These are phyloP conservation scores for Serripes groenlandicus DNA, from an alignment of 2,888 invertebrate species.

Conservation along the genomic window DNA sequence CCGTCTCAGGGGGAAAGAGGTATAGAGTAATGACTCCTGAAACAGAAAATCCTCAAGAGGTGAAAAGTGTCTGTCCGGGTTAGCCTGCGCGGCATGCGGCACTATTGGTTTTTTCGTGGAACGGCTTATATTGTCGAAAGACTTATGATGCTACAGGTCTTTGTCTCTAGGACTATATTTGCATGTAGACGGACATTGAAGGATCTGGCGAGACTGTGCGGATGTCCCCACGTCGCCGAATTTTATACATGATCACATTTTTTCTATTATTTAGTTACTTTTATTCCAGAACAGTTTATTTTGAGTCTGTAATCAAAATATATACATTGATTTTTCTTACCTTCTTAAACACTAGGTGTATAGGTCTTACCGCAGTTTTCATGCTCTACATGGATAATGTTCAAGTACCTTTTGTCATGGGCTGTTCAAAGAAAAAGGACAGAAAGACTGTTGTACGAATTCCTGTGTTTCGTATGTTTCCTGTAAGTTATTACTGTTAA, in stretches of 20 bases:
- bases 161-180: too few relatives aligned
- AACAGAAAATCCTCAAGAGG: too few relatives aligned
- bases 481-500: slow-evolving; percentile 65
- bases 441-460: slow-evolving; percentile 18
- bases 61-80: too few relatives aligned
- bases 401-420: slow-evolving; percentile 61
- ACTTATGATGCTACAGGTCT: too few relatives aligned
- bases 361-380: slow-evolving; percentile 63
- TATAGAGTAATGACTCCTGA: too few relatives aligned
- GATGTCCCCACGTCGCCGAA: too few relatives aligned
- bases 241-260: neutral
- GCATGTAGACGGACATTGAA: too few relatives aligned
- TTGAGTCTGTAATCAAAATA: neutral
- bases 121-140: too few relatives aligned
- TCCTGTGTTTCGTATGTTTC: slow-evolving; percentile 75
- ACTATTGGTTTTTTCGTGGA: too few relatives aligned
- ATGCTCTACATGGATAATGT: slow-evolving; percentile 70
- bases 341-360: slow-evolving; percentile 59
- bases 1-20: too few relatives aligned
- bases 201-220: too few relatives aligned
- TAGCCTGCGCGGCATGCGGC: too few relatives aligned
- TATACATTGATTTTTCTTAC: neutral
- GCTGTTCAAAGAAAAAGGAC: slow-evolving; percentile 28
- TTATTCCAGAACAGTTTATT: neutral
- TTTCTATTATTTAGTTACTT: neutral